Evolutionary conservation across 2,113 vertebrate genomes (phyloP).

Genomic region (Ceyx cyanopectus): DNA sequence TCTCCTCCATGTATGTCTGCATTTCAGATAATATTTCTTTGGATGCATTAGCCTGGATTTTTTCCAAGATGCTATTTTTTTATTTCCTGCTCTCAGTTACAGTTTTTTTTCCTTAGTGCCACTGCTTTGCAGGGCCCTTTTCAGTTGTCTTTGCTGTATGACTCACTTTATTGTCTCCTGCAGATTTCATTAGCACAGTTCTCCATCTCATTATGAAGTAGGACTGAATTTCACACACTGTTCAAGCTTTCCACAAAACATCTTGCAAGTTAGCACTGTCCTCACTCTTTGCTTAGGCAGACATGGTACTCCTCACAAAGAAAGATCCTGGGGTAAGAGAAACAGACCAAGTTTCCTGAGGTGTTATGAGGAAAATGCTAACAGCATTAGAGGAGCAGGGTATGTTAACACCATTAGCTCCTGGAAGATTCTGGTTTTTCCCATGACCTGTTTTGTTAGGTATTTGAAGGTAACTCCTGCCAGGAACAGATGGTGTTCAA

Average conservation of each 20-base stretch:
- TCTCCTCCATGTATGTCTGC: slow-evolving; percentile 12
- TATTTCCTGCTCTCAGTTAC: slow-evolving; percentile 25
- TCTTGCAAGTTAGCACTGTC: slow-evolving; percentile 18
- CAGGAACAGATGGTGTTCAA: slow-evolving; percentile 69
- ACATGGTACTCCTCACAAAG: background rate
- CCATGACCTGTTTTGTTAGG: slow-evolving; percentile 61
- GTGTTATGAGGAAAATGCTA: background rate
- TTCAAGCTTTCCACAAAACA: slow-evolving; percentile 47
- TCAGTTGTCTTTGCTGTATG: slow-evolving; percentile 13
- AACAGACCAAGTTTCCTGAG: slow-evolving; percentile 2
- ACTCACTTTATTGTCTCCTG: slow-evolving; percentile 69
- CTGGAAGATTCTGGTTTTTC: slow-evolving; percentile 30
- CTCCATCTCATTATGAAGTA: slow-evolving; percentile 39
- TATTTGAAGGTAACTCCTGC: slow-evolving; percentile 61
- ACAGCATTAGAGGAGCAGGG: background rate
- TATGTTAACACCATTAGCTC: slow-evolving; percentile 41
- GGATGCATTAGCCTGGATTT: slow-evolving; percentile 64
- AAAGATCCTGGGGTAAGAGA: background rate
- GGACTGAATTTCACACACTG: slow-evolving; percentile 43
- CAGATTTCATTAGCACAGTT: slow-evolving; percentile 67
- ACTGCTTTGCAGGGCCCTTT: slow-evolving; percentile 12
- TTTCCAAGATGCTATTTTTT: slow-evolving; percentile 63
- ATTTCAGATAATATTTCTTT: slow-evolving; percentile 55
- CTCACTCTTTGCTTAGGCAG: background rate
- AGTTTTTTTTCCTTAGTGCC: slow-evolving; percentile 1